A percentile compares a stretch with the other conserved stretches of the same genome.
Evolutionary conservation across 2,797 vertebrate genomes (phyloP).

Genomic region (Sardinella longiceps): DNA sequence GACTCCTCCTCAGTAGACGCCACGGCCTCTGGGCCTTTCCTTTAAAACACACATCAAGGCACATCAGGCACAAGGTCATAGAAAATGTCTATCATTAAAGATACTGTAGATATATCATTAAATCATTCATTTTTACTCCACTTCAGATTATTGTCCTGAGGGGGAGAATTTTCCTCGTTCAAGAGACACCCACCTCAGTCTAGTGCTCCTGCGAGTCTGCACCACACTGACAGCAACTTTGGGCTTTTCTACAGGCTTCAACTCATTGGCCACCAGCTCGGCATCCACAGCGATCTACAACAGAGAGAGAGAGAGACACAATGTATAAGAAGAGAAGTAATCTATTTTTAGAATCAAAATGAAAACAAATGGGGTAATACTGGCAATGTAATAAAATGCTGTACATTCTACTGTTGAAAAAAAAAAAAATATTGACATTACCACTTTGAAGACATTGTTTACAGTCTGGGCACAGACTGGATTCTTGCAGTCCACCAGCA

Average conservation of each 20-base stretch:
- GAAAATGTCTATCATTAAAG: too few species aligned
- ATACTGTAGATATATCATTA: too few species aligned
- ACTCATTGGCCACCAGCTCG: constrained; percentile 85
- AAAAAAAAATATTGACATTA: constrained; percentile 64
- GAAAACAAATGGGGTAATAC: not conserved
- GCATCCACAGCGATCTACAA: constrained; percentile 84
- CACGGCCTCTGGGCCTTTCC: constrained; percentile 73
- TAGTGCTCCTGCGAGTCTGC: constrained; percentile 84
- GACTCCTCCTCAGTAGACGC: constrained; percentile 60
- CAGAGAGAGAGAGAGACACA: not conserved
- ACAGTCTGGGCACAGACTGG: constrained; percentile 77
- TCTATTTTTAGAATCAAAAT: too few species aligned
- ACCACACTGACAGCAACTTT: constrained; percentile 79
- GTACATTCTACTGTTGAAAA: not conserved
- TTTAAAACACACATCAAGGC: constrained; percentile 49
- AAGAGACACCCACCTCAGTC: constrained; percentile 69
- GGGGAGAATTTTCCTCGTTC: not conserved
- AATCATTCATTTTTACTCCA: too few species aligned
- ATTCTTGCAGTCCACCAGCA: constrained; percentile 79
- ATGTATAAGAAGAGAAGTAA: too few species aligned
- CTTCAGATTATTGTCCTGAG: not conserved
- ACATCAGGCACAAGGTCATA: too few species aligned
- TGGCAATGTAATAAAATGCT: not conserved
- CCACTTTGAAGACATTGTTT: constrained; percentile 87
- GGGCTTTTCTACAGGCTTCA: constrained; percentile 79